Percentiles rank a stretch among this genome's conserved stretches.
These are phyloP conservation scores for Lypha dubia DNA, from an alignment of 2,888 invertebrate species.

Conservation along the genomic window DNA sequence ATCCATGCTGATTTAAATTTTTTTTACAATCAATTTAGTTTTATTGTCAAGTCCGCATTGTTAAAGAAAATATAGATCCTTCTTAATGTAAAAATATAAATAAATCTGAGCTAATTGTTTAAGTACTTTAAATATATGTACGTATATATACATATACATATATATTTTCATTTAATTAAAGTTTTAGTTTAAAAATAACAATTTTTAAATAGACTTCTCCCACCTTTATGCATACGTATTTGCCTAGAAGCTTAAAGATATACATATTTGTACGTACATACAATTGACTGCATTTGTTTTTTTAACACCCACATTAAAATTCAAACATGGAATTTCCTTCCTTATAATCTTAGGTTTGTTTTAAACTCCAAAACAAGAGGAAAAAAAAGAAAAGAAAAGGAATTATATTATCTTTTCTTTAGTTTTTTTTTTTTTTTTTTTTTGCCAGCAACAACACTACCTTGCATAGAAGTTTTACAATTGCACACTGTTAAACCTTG, in stretches of 20 bases:
- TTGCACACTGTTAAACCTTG: conserved; percentile 38
- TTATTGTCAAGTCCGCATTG: too few relatives aligned
- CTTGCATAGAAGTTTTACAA: conserved; percentile 37
- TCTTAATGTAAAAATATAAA: not conserved
- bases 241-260: not conserved
- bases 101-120: conserved; percentile 3
- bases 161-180: conserved; percentile 34
- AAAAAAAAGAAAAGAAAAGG: too few relatives aligned
- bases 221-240: not conserved
- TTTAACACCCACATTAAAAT: conserved; percentile 46
- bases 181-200: not conserved
- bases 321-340: conserved; percentile 18
- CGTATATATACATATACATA: too few relatives aligned
- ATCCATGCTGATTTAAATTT: too few relatives aligned
- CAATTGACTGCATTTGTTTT: not conserved
- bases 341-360: conserved; percentile 11
- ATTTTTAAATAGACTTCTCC: not conserved
- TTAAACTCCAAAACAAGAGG: conserved; percentile 4
- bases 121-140: conserved; percentile 1
- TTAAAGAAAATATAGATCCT: not conserved
- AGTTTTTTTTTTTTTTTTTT: conserved; percentile 2
- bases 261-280: too few relatives aligned
- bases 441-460: not conserved
- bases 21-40: too few relatives aligned
- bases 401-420: too few relatives aligned